These are phyloP conservation scores for Luperina testacea DNA, from an alignment of 2,888 invertebrate genomes.

Conservation along the genomic window DNA sequence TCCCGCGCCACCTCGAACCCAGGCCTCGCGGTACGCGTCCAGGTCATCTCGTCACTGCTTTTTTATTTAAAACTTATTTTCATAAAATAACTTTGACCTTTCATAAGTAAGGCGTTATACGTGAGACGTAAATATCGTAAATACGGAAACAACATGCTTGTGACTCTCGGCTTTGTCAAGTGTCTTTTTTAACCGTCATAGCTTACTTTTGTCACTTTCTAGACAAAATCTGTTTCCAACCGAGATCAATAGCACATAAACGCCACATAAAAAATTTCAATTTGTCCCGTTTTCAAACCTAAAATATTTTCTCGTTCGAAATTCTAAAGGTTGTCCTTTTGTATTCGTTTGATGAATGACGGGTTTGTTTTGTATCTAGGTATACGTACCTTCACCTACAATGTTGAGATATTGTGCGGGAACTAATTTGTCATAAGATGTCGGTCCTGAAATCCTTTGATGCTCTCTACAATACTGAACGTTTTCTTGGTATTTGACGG, in stretches of 20 bases:
- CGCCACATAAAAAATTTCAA: neutral
- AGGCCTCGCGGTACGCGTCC: no score
- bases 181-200: neutral
- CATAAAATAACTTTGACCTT: no score
- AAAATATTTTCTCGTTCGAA: slow-evolving; percentile 11
- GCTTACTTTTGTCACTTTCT: neutral
- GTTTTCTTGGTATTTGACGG: slow-evolving; percentile 23
- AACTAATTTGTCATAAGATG: slow-evolving; percentile 52
- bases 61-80: no score
- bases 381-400: neutral
- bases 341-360: slow-evolving; percentile 43
- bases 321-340: slow-evolving; percentile 24
- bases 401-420: slow-evolving; percentile 35
- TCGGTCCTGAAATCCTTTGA: slow-evolving; percentile 48
- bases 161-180: no score
- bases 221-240: neutral
- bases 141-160: no score
- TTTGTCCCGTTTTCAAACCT: neutral
- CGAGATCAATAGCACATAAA: neutral
- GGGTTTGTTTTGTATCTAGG: slow-evolving; percentile 42
- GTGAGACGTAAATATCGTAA: no score
- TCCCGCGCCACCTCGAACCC: no score
- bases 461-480: slow-evolving; percentile 35
- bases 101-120: no score
- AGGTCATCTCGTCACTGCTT: no score